Base-by-base conservation (phyloP, 1,140 invertebrate species). In the Temnothorax curvispinosus region DNA sequence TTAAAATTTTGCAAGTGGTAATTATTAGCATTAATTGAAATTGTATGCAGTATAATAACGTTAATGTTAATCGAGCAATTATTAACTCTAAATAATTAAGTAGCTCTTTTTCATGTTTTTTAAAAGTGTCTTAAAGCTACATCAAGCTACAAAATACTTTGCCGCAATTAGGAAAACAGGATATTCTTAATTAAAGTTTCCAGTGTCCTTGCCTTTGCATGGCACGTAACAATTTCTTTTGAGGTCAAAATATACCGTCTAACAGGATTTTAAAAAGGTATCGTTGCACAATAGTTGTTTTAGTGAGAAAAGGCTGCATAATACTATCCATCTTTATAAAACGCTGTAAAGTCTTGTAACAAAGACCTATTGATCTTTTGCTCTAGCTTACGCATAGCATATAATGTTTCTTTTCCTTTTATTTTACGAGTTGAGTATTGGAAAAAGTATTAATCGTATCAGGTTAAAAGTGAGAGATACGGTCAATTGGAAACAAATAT, bases 261-360 rank as follows among this genome's bases (percentile, higher is more conserved):
- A 65, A 21, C 50, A 18, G 13, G 0, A 52, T 21, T 32, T 80
- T 38, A 67, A 67, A 32, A 78, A 52, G 35, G 13, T 47, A 67
- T 21, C n/a, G 62, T 67, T 38, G 7, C 38, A 41, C 11, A 76
- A 44, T 44, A 47, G 6, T 52, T n/a, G 32, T 13, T 38, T 52
- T 52, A 18, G 3, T 15, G 18, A 80, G 27, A 80, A 52, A 35
- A 64, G 41, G 15, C 3, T 65, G 18, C 58, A 52, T 50, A 77
- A 62, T 47, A 52, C 60, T 67, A 67, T 80, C 60, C 60, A 80
- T 80, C 60, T 80, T 80, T 21, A 80, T 80, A 50, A 80, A 67
- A 52, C 18, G 21, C 35, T 38, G 35, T 67, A 41, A 67, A 67
- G 35, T n/a, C 11, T 67, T 67, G 27, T 18, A 52, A 38, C 27